phyloP scores from a whole-genome alignment of 30 jellyfish, hydroid and myxozoan species.

The Pelagia noctiluca region DNA sequence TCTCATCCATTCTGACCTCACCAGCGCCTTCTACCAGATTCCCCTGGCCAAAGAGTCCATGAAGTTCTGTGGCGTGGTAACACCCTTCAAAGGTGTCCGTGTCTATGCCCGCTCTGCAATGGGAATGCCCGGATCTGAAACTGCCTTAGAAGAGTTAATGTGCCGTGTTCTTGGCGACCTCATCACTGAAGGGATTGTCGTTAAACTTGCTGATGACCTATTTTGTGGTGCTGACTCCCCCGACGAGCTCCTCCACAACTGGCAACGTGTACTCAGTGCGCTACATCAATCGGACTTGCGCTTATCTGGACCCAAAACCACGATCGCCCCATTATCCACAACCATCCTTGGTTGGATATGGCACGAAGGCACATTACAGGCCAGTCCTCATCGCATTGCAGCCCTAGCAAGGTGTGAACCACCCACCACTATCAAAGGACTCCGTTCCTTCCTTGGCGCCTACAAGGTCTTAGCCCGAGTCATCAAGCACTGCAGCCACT shows the following conservation, averaged over 20 bases:
- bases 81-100: conserved; percentile 73
- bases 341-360: conserved; percentile 79
- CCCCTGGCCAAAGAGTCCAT: conserved; percentile 65
- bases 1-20: conserved; percentile 53
- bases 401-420: conserved; percentile 54
- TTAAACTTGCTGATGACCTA: conserved; percentile 68
- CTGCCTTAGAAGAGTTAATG: conserved; percentile 76
- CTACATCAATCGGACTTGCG: conserved; percentile 14
- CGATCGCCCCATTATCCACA: conserved; percentile 62
- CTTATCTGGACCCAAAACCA: conserved; percentile 56
- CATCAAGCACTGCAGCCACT: conserved; percentile 19
- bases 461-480: conserved; percentile 65
- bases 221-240: conserved; percentile 55
- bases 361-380: conserved; percentile 53
- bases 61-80: conserved; percentile 75
- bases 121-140: conserved; percentile 84
- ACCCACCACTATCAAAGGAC: conserved; percentile 55
- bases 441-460: conserved; percentile 69
- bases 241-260: conserved; percentile 24
- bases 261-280: conserved; percentile 49
- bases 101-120: conserved; percentile 68
- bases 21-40: conserved; percentile 73
- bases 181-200: conserved; percentile 44
- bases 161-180: conserved; percentile 59
- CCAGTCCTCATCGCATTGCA: conserved; percentile 59